Evolutionary conservation across 2,113 vertebrate genomes (phyloP).

Genomic region (Verasper variegatus): DNA sequence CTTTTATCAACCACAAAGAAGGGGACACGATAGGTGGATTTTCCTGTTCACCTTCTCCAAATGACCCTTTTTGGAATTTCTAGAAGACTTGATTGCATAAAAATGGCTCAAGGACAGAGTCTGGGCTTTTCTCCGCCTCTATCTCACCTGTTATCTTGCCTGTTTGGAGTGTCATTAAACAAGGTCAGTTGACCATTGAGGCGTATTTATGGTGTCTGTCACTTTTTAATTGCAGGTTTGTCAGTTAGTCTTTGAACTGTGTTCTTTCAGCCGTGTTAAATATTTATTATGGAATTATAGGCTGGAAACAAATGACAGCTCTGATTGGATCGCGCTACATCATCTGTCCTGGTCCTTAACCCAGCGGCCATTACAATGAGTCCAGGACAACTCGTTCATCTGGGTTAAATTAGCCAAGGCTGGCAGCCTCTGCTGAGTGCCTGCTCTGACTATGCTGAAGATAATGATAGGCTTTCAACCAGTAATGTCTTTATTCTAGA

Average conservation of each 20-base stretch:
- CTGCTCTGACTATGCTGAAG: slow-evolving; percentile 52
- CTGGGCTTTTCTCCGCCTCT: slow-evolving; percentile 2
- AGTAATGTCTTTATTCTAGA: slow-evolving; percentile 71
- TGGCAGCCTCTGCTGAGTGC: slow-evolving; percentile 37
- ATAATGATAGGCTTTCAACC: slow-evolving; percentile 75
- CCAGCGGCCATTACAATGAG: slow-evolving; percentile 34
- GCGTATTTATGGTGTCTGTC: slow-evolving; percentile 9
- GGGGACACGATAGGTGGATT: too few species aligned
- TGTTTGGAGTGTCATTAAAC: slow-evolving; percentile 12
- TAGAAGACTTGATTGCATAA: background rate
- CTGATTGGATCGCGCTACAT: background rate
- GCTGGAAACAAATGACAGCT: background rate
- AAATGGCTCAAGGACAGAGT: slow-evolving; percentile 17
- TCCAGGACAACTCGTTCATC: slow-evolving; percentile 59
- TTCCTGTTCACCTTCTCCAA: too few species aligned
- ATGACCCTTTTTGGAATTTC: background rate
- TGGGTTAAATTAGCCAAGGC: slow-evolving; percentile 71
- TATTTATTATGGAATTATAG: background rate
- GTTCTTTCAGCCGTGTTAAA: background rate
- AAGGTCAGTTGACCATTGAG: slow-evolving; percentile 16
- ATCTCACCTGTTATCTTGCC: slow-evolving; percentile 11
- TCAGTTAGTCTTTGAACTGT: slow-evolving; percentile 17
- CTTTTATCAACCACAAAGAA: too few species aligned
- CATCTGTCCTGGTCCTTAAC: background rate
- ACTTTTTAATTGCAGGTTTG: slow-evolving; percentile 5